These are phyloP conservation scores for Thecocarcelia acutangulata DNA, from an alignment of 2,888 invertebrate species.

Conservation along the genomic window DNA sequence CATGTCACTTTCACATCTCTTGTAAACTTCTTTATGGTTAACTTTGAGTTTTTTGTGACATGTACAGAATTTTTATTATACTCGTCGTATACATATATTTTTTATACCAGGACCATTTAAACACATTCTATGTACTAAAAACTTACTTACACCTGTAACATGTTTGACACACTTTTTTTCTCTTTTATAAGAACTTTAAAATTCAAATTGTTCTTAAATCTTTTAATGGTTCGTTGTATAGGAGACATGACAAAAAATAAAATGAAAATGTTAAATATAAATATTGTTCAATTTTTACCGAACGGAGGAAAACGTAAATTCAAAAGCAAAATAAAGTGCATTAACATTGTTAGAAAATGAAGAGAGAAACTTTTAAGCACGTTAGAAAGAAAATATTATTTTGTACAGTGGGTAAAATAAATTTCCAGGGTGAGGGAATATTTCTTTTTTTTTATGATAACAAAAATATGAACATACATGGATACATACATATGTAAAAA, in stretches of 20 bases:
- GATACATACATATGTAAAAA: too few species aligned
- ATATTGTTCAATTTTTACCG: neutral
- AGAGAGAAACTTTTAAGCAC: neutral
- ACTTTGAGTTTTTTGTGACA: constrained; percentile 11
- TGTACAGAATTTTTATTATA: constrained; percentile 27
- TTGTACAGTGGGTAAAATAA: neutral
- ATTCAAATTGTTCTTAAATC: constrained; percentile 28
- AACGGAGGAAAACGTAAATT: neutral
- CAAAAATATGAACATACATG: too few species aligned
- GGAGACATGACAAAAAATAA: neutral
- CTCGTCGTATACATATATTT: neutral
- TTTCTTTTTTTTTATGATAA: too few species aligned
- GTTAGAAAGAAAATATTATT: neutral
- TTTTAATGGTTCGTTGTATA: constrained; percentile 2
- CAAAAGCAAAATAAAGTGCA: constrained; percentile 20
- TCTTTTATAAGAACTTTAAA: neutral
- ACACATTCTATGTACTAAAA: constrained; percentile 36
- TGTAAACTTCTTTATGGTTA: neutral
- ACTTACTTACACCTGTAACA: constrained; percentile 15
- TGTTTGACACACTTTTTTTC: constrained; percentile 29
- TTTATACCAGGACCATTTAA: constrained; percentile 45
- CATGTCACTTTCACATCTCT: neutral
- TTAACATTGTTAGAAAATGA: constrained; percentile 24
- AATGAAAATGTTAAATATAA: neutral
- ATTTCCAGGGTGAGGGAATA: too few species aligned